A percentile compares a stretch with the other conserved stretches of the same genome.
These are phyloP conservation scores for Coptodon bakossiorum DNA, from an alignment of 2,113 vertebrate species.

Conservation along the genomic window DNA sequence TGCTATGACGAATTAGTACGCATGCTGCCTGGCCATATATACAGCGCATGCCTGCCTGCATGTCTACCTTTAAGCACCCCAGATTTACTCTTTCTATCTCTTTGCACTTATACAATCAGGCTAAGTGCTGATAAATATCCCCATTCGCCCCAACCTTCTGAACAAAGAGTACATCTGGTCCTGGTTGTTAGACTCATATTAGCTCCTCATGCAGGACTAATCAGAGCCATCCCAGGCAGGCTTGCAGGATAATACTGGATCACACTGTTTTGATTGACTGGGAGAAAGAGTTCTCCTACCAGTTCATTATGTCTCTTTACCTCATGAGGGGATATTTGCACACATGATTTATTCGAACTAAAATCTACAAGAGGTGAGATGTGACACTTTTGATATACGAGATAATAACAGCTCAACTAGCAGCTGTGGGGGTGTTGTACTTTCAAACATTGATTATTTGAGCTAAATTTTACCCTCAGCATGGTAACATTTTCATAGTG, in stretches of 20 bases:
- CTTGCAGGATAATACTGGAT: constrained; percentile 51
- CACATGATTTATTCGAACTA: neutral
- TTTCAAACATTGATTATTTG: neutral
- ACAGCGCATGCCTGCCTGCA: neutral
- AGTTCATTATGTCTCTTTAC: constrained; percentile 40
- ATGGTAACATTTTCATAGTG: neutral
- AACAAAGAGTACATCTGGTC: constrained; percentile 52
- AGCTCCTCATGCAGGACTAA: constrained; percentile 56
- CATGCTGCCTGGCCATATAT: neutral
- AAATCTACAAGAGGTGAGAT: neutral
- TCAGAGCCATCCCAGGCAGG: constrained; percentile 31
- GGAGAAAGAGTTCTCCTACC: constrained; percentile 19
- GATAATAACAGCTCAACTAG: neutral
- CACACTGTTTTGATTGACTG: constrained; percentile 48
- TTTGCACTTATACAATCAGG: constrained; percentile 12
- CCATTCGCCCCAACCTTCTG: neutral
- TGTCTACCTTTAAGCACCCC: neutral
- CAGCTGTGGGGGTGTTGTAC: neutral
- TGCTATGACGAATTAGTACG: neutral
- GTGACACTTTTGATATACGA: neutral
- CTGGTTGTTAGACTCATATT: constrained; percentile 52
- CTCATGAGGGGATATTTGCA: neutral
- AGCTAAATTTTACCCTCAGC: neutral
- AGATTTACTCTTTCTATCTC: constrained; percentile 9
- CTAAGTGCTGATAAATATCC: constrained; percentile 31